These are phyloP conservation scores for Odontothrips loti DNA, from an alignment of 2,888 invertebrate species.

Conservation along the genomic window DNA sequence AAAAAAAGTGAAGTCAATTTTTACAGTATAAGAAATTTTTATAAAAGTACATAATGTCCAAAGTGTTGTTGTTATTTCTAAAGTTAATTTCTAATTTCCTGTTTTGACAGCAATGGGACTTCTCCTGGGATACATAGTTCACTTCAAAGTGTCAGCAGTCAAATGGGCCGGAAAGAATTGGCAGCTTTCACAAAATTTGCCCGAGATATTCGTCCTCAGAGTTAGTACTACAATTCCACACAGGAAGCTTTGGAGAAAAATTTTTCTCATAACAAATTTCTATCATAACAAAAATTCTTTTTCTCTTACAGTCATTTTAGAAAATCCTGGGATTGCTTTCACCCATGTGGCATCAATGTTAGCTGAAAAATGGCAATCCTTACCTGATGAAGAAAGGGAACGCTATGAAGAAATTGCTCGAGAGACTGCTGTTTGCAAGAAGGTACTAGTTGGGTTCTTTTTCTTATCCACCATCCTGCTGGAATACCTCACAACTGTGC, in stretches of 20 bases:
- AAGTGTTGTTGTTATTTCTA: not conserved
- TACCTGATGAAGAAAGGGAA: conserved; percentile 46
- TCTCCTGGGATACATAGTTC: not conserved
- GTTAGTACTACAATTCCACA: conserved; percentile 40
- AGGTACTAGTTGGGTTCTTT: conserved; percentile 16
- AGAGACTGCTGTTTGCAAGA: not conserved
- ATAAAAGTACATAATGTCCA: not conserved
- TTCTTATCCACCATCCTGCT: not conserved
- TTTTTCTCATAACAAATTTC: conserved; percentile 29
- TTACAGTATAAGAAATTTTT: no score
- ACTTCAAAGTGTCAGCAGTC: conserved; percentile 41
- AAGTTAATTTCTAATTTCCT: no score
- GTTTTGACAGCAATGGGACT: no score
- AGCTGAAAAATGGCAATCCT: conserved; percentile 45
- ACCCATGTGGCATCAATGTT: conserved; percentile 46
- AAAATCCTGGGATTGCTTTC: conserved; percentile 42
- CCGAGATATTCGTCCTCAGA: conserved; percentile 43
- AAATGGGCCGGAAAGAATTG: conserved; percentile 42
- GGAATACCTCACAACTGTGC: conserved; percentile 7
- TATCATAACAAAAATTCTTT: not conserved
- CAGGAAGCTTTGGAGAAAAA: not conserved
- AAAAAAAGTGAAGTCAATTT: no score
- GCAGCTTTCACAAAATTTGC: conserved; percentile 46
- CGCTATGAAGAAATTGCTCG: conserved; percentile 43
- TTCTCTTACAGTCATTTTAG: conserved; percentile 37